Base-by-base conservation (phyloP, 2,797 vertebrate species). In the Poecilia wingei region DNA sequence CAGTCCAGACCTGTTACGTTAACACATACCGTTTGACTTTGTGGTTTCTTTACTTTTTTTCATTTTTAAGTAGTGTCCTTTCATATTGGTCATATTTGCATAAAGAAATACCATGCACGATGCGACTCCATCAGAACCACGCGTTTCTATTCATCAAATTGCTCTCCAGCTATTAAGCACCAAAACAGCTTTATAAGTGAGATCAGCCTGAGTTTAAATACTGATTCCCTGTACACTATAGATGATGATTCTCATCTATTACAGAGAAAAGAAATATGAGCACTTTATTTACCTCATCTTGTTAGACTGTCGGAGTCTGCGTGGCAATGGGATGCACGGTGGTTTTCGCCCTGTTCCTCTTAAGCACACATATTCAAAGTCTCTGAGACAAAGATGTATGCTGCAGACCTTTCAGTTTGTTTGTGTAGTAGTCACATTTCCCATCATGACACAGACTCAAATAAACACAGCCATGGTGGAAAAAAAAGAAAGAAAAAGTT, bases 371-470 rank as follows among this genome's bases (percentile, higher is more conserved):
- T 12, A 8, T 39, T 3, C 53, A 49, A 64, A 33, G 36, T 41
- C 55, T 64, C 72, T 41, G 68, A 79, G 55, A 83, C 81, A 77
- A 72, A 80, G 80, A 85, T 87, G 86, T 87, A 88, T 86, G 90
- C 91, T 85, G 86, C 88, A 76, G 86, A 73, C 87, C 75, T 71
- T 79, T 95, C 88, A 79, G 94, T 95, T 95, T 95, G 93, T 95
- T 95, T 94, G 94, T 93, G 87, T 82, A 94, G 92, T 93, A 94
- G 94, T 95, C 95, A 95, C 92, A 94, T 95, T 96, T 96, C 95
- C 95, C 95, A 95, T 95, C 92, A 94, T 90, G 92, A 92, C 91
- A 89, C 88, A 94, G 92, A 94, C 94, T 95, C 94, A 96, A 96
- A 96, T 96, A 96, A 96, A 96, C 93, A 95, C 88, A 91, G 90